These are phyloP conservation scores for Perodicticus potto DNA, from an alignment of 2,797 vertebrate species.

Conservation along the genomic window DNA sequence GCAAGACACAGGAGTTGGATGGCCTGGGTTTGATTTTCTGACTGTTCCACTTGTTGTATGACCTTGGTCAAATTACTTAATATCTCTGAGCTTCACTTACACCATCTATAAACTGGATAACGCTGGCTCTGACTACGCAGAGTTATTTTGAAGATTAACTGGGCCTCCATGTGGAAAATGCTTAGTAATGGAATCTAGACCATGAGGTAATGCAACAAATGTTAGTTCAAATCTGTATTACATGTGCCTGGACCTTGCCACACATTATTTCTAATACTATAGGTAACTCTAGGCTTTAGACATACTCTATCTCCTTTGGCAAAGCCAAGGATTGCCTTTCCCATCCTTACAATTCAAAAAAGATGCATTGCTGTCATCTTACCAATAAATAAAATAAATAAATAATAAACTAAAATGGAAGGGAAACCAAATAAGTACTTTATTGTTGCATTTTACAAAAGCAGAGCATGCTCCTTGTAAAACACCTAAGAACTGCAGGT, in stretches of 20 bases:
- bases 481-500: background rate
- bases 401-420: background rate
- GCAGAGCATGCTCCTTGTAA: background rate
- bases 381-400: background rate
- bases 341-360: background rate
- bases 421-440: background rate
- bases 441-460: background rate
- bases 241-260: background rate
- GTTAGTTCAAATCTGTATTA: background rate
- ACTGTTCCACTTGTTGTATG: conserved; percentile 8
- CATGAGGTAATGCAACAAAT: conserved; percentile 24
- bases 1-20: background rate
- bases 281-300: background rate
- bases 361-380: background rate
- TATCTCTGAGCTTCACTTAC: conserved; percentile 9
- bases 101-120: background rate
- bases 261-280: background rate
- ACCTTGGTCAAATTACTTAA: conserved; percentile 42
- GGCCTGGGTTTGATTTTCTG: background rate
- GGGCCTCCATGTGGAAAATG: conserved; percentile 64
- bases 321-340: conserved; percentile 24
- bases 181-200: conserved; percentile 70
- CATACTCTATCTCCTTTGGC: background rate
- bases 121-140: background rate
- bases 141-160: conserved; percentile 66